Base-by-base conservation (phyloP, 2,888 invertebrate species). In the Eilema griseolum region DNA sequence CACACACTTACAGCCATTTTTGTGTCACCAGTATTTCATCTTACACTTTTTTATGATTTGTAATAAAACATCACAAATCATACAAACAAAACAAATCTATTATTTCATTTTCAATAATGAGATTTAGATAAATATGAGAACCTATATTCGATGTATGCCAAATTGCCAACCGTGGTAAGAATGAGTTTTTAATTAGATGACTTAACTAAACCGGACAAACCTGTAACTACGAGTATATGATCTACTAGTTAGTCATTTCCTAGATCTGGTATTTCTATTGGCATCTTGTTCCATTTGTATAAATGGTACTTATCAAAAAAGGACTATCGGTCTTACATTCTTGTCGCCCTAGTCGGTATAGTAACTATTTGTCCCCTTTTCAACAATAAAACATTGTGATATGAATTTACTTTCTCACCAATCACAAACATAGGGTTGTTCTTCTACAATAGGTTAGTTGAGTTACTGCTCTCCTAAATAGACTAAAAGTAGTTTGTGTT, bases 141-240 rank as follows among this genome's bases (percentile, higher is more conserved):
- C 26, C 28, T 67, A 62, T 72, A 70, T 75, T 76, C 46, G 46
- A 46, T 46, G 76, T 71, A 79, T 65, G 67, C 74, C 80, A 76
- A 76, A 78, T 73, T 65, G 67, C 74, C 80, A 76, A 76, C 78
- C 74, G 75, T 81, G 79, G 77, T 76, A 77, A 62, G 76, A 84
- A 79, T 80, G 74, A 76, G 76, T 81, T 78, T 77, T 77, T 82
- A 80, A 84, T 88, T 85, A 83, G 73, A 81, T 81, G 78, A 66
- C 73, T 76, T 79, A 73, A 81, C 76, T 79, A 82, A 82, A 85
- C 80, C 31, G 31, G 81, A 61, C 75, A 61, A 72, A 84, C 84
- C 78, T 78, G 84, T 20, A 26, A 56, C 3, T 52, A 65, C 33
- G n/a, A n/a, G n/a, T n/a, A n/a, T n/a, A n/a, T n/a, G n/a, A 59